These are phyloP conservation scores for Heliconius eleuchia DNA, from an alignment of 1,140 invertebrate species.

Conservation along the genomic window DNA sequence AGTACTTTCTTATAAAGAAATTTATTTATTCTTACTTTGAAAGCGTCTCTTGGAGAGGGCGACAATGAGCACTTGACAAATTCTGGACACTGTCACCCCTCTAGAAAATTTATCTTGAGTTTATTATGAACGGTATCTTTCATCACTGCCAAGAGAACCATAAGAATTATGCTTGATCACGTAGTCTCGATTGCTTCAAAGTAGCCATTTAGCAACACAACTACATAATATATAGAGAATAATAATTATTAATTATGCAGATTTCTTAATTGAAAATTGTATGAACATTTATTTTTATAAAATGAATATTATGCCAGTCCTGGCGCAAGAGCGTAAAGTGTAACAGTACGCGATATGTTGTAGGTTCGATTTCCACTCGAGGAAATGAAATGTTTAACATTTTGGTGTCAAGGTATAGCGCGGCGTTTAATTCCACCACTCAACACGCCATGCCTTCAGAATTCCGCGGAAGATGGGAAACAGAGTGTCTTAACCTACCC, in stretches of 20 bases:
- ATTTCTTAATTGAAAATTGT: neutral
- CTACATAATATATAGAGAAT: neutral
- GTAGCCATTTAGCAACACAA: conserved; percentile 29
- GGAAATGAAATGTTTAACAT: no score
- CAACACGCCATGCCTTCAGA: no score
- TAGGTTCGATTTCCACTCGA: no score
- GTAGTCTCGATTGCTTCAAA: conserved; percentile 40
- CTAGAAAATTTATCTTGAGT: conserved; percentile 19
- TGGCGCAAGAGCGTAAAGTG: no score
- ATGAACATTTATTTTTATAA: no score
- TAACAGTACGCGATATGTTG: no score
- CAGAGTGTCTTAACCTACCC: no score
- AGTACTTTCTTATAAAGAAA: neutral
- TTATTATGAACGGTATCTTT: conserved; percentile 36
- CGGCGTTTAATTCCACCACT: no score
- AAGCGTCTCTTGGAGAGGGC: neutral
- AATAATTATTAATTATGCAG: neutral
- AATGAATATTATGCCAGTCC: no score
- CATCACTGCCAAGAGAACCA: conserved; percentile 3
- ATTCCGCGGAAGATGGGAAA: no score
- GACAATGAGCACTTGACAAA: conserved; percentile 2
- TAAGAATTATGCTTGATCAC: conserved; percentile 44
- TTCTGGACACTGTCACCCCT: conserved; percentile 3
- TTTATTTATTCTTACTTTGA: neutral
- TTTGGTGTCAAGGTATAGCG: no score